A percentile compares a stretch with the other conserved stretches of the same genome.
These are phyloP conservation scores for Scortum barcoo DNA, from an alignment of 2,113 vertebrate genomes.

Conservation along the genomic window DNA sequence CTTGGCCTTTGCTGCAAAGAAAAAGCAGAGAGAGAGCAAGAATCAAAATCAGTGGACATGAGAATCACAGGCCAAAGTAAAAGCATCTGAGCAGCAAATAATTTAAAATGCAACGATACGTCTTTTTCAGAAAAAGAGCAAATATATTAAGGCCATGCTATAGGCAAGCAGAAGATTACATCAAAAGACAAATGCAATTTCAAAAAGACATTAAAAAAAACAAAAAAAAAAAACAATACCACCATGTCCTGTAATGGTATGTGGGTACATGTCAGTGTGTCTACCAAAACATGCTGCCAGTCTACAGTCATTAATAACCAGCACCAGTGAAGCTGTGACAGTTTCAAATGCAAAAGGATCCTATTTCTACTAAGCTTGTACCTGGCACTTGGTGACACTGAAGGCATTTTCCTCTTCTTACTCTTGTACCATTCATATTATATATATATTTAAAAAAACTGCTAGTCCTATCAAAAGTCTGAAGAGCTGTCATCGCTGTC, in stretches of 20 bases:
- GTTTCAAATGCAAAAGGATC: constrained; percentile 16
- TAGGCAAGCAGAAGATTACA: constrained; percentile 31
- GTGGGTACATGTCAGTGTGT: constrained; percentile 33
- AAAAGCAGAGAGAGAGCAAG: constrained; percentile 77
- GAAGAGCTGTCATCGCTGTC: constrained; percentile 37
- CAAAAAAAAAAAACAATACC: constrained; percentile 14
- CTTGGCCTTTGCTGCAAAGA: constrained; percentile 92
- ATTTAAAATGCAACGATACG: constrained; percentile 6
- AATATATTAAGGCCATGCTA: constrained; percentile 48
- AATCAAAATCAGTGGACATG: constrained; percentile 67
- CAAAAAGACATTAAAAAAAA: background rate
- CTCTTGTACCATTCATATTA: constrained; percentile 43
- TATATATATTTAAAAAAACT: background rate
- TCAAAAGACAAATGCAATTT: constrained; percentile 8
- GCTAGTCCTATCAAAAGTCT: constrained; percentile 26
- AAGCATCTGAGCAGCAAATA: constrained; percentile 34
- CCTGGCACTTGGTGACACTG: constrained; percentile 66
- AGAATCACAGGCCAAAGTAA: constrained; percentile 10
- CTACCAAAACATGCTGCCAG: constrained; percentile 31
- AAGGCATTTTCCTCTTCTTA: constrained; percentile 46
- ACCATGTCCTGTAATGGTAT: constrained; percentile 20
- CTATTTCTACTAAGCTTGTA: constrained; percentile 33
- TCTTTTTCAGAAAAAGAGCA: constrained; percentile 17
- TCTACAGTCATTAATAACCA: constrained; percentile 47
- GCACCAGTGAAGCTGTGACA: constrained; percentile 7